Evolutionary conservation across 2,888 invertebrate species (phyloP), one percentile per base, ranked within the genome.

Genomic region (Drosophila quinaria): DNA sequence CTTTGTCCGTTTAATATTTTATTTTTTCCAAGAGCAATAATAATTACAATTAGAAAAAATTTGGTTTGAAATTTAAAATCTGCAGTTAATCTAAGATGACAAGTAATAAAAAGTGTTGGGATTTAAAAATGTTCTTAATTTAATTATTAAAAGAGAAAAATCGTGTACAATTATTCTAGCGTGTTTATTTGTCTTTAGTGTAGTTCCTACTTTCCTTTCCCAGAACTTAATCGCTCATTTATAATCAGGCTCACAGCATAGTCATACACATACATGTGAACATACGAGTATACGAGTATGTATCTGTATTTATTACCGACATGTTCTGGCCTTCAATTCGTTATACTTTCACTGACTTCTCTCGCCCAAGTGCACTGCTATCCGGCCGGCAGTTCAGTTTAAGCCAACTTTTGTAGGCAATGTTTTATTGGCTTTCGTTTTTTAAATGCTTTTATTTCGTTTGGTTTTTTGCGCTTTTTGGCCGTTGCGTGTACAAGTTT

Each of bases 401-500:
- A 54, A 29, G 58, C 25, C 64, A 60, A 70, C 66, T 75, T 61
- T 60, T 58, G 78, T 67, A 66, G 69, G 66, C 63, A 70, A 70
- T 64, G 54, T 79, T 79, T 79, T 79, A 79, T 79, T 76, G 79
- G 65, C 67, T 76, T 76, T 79, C 71, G 59, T 72, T 78, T 78
- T 78, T 77, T 73, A 75, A 66, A 66, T 68, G 68, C 59, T 60
- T 64, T 66, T 52, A 44, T 58, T 19, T 58, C 15, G 35, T 22
- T 33, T 15, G 19, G 15, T 65, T 61, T 55, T 41, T 25, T 54
- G 15, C 51, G 39, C 49, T 25, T 55, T 70, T 60, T 52, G 31
- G 56, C 56, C 41, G 29, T 85, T 72, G 85, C 85, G 87, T 86
- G 86, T 65, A 62, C 41, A 68, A 65, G 75, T 71, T 74, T 82